Evolutionary conservation across 1,140 invertebrate species (phyloP), one percentile per base, ranked within the genome.

Genomic region (Zophobas morio): DNA sequence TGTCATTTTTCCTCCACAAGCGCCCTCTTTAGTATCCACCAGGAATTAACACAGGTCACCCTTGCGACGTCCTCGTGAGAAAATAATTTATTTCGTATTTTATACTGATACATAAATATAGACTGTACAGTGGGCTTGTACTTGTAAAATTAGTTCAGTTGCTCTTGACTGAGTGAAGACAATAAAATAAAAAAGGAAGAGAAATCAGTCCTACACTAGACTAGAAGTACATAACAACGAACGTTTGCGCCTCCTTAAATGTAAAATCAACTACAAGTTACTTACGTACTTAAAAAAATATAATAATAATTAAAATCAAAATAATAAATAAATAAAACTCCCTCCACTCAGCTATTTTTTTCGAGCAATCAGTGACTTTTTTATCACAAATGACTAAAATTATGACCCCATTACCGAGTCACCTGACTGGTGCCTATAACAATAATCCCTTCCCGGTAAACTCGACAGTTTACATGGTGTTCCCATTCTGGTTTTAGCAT

Each of bases 391-490:
- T n/a, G 6, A 46, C 6, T 60, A 36, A 37, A 39, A 34, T 34
- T 34, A 74, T 70, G 78, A 82, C 49, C 80, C 78, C 53, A 81
- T 79, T 40, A 84, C 76, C 46, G 77, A 78, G 60, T 78, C 77
- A 3, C 78, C 78, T 33, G 37, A 1, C 70, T 79, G 78, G 75
- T 86, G 85, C 49, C 82, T 81, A 66, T 82, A 80, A 70, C 85
- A 86, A 49, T 74, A 84, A 72, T 85, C 82, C 40, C 82, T 75
- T 34, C 84, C 85, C 33, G 79, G 74, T 33, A 82, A 4, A 6
- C 78, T 53, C 2, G 74, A 66, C 40, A 84, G 57, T 79, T 84
- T 86, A 75, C 85, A 86, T 20, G 82, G 81, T 0, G 84, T 85
- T 32, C 85, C 85, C 6, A 80, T 46, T 40, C 84, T 76, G 39